A percentile compares a stretch with the other conserved stretches of the same genome.
Conservation (phyloP, 35 echinoderm and acorn worm genomes). For the Acanthaster planci region DNA sequence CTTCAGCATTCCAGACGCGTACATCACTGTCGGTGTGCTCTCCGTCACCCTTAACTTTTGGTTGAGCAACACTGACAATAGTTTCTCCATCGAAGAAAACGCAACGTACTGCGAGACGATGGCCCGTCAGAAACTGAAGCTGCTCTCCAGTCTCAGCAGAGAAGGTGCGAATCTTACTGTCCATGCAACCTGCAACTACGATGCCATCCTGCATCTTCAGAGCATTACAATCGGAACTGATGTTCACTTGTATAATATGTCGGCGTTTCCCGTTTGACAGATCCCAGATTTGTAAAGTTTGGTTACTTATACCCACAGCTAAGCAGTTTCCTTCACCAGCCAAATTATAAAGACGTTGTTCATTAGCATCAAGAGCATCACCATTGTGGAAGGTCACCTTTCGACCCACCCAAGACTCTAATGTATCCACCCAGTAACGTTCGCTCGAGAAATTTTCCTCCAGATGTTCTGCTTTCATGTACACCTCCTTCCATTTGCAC, state of each 20-base stretch:
- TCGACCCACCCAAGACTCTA: neutral
- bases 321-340: neutral
- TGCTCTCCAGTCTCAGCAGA: neutral
- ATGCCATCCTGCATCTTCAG: neutral
- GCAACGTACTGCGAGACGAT: neutral
- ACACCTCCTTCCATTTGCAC: constrained; percentile 3
- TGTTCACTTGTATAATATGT: neutral
- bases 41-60: neutral
- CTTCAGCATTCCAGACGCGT: neutral
- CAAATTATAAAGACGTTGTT: neutral
- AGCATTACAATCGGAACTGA: neutral
- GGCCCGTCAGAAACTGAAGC: neutral
- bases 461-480: neutral
- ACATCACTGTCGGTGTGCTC: neutral
- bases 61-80: neutral
- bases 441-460: neutral
- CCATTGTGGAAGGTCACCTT: too few species aligned
- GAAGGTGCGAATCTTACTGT: neutral
- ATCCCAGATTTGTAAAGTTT: constrained; percentile 8
- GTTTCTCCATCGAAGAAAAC: neutral
- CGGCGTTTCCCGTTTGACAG: neutral
- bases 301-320: neutral
- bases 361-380: too few species aligned
- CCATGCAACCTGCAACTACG: neutral
- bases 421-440: neutral